Evolutionary conservation across 2,113 vertebrate genomes (phyloP).

Genomic region (Numida meleagris): DNA sequence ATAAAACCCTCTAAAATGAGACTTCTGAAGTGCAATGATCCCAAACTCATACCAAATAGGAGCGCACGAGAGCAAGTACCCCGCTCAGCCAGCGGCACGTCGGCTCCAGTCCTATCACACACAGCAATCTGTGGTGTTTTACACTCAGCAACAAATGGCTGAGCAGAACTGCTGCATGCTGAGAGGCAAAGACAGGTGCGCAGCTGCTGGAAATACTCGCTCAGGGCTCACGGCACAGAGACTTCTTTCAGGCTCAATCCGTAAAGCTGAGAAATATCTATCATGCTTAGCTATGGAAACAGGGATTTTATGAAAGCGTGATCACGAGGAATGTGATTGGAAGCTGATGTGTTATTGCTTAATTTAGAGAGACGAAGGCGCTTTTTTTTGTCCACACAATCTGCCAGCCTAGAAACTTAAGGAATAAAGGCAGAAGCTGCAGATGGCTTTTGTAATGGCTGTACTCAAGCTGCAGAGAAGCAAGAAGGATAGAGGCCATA

Average conservation of each 20-base stretch:
- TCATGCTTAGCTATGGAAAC: constrained; percentile 30
- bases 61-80: neutral
- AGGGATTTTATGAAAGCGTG: neutral
- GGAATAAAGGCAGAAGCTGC: constrained; percentile 47
- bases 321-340: constrained; percentile 37
- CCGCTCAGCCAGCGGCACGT: neutral
- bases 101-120: neutral
- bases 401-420: constrained; percentile 69
- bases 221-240: neutral
- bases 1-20: neutral
- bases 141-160: constrained; percentile 22
- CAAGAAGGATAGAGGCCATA: neutral
- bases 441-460: constrained; percentile 51
- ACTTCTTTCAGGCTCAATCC: constrained; percentile 26
- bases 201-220: constrained; percentile 13
- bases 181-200: constrained; percentile 30
- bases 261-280: constrained; percentile 37
- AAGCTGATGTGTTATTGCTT: constrained; percentile 17
- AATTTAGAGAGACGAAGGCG: constrained; percentile 46
- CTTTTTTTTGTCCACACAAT: constrained; percentile 44
- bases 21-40: neutral
- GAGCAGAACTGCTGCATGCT: neutral
- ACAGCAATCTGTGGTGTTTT: rapidly evolving
- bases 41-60: neutral
- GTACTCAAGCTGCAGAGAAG: constrained; percentile 14